A percentile compares a stretch with the other conserved stretches of the same genome.
phyloP scores from a whole-genome alignment of 2,113 vertebrate genomes.

The Stigmatopora argus region DNA sequence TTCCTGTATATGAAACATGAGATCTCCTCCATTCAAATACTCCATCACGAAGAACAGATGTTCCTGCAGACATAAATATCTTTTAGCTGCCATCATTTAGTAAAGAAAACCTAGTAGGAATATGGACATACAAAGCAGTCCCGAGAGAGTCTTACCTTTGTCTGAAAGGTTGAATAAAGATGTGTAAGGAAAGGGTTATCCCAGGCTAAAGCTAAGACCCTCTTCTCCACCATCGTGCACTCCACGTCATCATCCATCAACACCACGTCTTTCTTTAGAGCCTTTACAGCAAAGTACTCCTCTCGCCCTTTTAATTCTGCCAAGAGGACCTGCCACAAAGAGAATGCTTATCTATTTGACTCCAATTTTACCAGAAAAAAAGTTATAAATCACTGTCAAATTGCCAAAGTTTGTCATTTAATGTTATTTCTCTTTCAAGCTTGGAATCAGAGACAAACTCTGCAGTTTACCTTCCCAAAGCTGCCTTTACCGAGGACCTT shows the following conservation, averaged over 20 bases:
- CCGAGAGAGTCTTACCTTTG: constrained; percentile 74
- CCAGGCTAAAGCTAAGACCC: constrained; percentile 90
- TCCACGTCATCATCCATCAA: constrained; percentile 96
- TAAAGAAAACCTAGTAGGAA: neutral
- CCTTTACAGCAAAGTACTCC: constrained; percentile 91
- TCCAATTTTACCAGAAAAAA: neutral
- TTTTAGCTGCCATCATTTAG: neutral
- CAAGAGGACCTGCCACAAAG: constrained; percentile 81
- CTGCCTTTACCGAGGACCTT: constrained; percentile 98
- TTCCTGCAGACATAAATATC: constrained; percentile 70
- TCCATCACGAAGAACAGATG: constrained; percentile 99
- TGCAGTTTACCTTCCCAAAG: constrained; percentile 87
- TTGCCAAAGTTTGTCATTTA: neutral
- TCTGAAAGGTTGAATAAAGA: constrained; percentile 91
- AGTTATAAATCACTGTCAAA: neutral
- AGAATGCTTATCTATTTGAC: neutral
- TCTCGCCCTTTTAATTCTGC: constrained; percentile 87
- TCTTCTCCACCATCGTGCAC: constrained; percentile 97
- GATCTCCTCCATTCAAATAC: constrained; percentile 92
- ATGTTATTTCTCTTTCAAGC: neutral
- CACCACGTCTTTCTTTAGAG: constrained; percentile 98
- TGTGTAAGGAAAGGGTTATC: constrained; percentile 97
- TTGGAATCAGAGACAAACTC: neutral
- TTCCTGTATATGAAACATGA: constrained; percentile 99
- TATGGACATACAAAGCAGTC: neutral